Evolutionary conservation across 2,888 invertebrate species (phyloP).

Genomic region (Drosophila testacea): DNA sequence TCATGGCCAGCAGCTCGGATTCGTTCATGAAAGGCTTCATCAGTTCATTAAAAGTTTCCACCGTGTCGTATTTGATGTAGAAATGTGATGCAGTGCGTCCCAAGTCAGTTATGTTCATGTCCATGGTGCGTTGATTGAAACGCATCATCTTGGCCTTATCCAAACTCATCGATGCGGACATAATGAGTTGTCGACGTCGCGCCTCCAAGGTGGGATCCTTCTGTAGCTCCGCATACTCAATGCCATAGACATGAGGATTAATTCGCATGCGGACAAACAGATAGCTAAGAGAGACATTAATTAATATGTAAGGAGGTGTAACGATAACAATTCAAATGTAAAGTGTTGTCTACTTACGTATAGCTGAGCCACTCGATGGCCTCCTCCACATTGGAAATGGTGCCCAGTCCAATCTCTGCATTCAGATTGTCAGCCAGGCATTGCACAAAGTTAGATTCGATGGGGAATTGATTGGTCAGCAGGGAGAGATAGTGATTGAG

Average conservation of each 20-base stretch:
- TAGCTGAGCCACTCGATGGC: conserved; percentile 99
- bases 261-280: conserved; percentile 96
- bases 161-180: conserved; percentile 92
- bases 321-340: no score
- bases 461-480: conserved; percentile 98
- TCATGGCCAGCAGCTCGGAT: conserved; percentile 94
- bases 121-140: conserved; percentile 93
- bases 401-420: conserved; percentile 98
- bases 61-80: conserved; percentile 98
- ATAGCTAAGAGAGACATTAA: conserved; percentile 83
- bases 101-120: conserved; percentile 92
- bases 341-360: conserved; percentile 86
- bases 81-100: conserved; percentile 99
- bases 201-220: conserved; percentile 92
- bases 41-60: conserved; percentile 95
- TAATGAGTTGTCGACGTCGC: conserved; percentile 92
- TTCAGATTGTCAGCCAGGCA: conserved; percentile 98
- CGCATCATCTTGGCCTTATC: conserved; percentile 98
- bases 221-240: conserved; percentile 88
- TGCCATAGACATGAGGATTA: conserved; percentile 93
- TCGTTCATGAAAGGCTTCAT: conserved; percentile 93
- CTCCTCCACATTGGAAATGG: conserved; percentile 97
- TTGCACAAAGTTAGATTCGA: conserved; percentile 98
- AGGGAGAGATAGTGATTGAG: conserved; percentile 96
- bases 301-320: no score